Evolutionary conservation across 1,140 invertebrate genomes (phyloP).

Genomic region (Lepidurus apus): DNA sequence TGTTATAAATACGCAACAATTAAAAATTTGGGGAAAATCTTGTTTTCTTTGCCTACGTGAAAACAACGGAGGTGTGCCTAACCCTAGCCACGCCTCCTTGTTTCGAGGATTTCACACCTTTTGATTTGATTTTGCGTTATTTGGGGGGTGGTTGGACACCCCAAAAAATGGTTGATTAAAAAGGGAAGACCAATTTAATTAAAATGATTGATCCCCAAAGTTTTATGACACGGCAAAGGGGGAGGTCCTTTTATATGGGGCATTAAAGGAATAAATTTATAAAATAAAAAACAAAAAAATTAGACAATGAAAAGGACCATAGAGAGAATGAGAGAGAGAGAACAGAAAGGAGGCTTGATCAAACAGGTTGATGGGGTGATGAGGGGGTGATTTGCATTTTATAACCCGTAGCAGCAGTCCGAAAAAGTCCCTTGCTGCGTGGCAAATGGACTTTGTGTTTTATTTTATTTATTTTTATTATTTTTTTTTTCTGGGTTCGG

Average conservation of each 20-base stretch:
- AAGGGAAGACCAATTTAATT: constrained; percentile 4
- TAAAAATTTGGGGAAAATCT: no score
- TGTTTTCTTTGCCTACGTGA: no score
- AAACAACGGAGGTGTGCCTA: no score
- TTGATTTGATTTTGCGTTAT: background rate
- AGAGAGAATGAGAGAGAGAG: background rate
- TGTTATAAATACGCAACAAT: no score
- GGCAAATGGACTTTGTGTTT: background rate
- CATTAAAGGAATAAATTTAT: background rate
- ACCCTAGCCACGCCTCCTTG: no score
- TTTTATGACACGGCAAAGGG: background rate
- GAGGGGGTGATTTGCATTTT: constrained; percentile 19
- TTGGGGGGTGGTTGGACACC: background rate
- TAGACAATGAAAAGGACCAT: no score
- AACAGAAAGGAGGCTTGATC: background rate
- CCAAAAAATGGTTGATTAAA: background rate
- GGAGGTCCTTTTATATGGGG: background rate
- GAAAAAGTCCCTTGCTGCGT: background rate
- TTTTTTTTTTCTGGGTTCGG: background rate
- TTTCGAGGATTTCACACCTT: background rate
- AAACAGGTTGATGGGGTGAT: constrained; percentile 18
- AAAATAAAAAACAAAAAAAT: no score
- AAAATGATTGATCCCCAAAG: constrained; percentile 1
- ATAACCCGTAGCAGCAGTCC: background rate
- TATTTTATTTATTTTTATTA: background rate